Conservation (phyloP, 2,888 invertebrate genomes). For the Poecilobothrus nobilitatus region DNA sequence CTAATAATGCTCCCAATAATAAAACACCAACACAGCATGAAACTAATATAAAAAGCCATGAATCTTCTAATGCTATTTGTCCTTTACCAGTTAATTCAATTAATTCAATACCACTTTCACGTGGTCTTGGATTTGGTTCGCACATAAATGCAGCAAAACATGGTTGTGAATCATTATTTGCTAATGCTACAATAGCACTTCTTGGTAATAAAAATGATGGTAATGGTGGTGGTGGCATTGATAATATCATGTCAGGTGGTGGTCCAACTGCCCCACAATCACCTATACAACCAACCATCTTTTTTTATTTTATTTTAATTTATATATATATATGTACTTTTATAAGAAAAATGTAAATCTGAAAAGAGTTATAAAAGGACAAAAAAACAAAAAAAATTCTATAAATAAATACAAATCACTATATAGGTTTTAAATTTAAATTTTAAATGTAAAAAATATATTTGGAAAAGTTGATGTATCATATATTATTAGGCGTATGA, state of each 20-base stretch:
- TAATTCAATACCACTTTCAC: constrained; percentile 62
- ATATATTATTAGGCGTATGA: too few species aligned
- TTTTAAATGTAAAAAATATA: too few species aligned
- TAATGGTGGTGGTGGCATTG: constrained; percentile 77
- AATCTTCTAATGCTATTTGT: constrained; percentile 53
- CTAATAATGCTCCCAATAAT: constrained; percentile 67
- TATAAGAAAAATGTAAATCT: too few species aligned
- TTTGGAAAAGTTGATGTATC: too few species aligned
- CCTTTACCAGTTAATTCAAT: constrained; percentile 68
- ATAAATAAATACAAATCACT: too few species aligned
- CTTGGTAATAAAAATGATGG: constrained; percentile 58
- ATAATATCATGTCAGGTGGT: constrained; percentile 73
- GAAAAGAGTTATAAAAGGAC: not conserved
- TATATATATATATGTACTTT: too few species aligned
- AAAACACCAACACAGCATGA: constrained; percentile 73
- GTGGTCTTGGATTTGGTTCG: constrained; percentile 50
- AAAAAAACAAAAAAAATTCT: too few species aligned
- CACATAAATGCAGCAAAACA: constrained; percentile 57
- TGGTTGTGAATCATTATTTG: constrained; percentile 53
- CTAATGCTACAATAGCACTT: constrained; percentile 42
- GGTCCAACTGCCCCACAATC: constrained; percentile 40
- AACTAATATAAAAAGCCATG: constrained; percentile 73
- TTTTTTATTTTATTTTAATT: too few species aligned
- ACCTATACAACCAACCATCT: constrained; percentile 38
- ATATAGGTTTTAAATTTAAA: too few species aligned